Percentiles rank a stretch among this genome's conserved stretches.
These are phyloP conservation scores for Sebastes baramenuke DNA, from an alignment of 2,797 vertebrate genomes.

Conservation along the genomic window DNA sequence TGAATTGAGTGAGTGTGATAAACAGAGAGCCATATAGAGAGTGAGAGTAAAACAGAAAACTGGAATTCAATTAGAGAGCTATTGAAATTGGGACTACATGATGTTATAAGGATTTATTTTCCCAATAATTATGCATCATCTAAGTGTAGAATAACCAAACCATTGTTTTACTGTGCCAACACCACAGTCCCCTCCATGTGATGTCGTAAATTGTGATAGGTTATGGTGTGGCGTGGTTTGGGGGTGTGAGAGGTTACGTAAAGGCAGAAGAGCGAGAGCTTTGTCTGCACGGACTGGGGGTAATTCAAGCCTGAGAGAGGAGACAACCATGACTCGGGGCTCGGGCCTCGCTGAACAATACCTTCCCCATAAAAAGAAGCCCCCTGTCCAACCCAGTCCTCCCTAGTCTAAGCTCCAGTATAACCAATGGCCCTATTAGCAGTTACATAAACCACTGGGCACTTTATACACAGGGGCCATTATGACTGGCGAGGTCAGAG, in stretches of 20 bases:
- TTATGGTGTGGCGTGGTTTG: slow-evolving; percentile 21
- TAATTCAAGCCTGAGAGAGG: slow-evolving; percentile 60
- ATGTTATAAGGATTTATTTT: background rate
- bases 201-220: slow-evolving; percentile 11
- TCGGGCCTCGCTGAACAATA: slow-evolving; percentile 52
- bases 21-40: background rate
- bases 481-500: slow-evolving; percentile 50
- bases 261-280: slow-evolving; percentile 69
- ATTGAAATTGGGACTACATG: background rate
- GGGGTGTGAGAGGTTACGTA: slow-evolving; percentile 64
- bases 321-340: slow-evolving; percentile 62
- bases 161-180: background rate
- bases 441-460: slow-evolving; percentile 68
- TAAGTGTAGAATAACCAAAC: background rate
- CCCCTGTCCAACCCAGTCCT: slow-evolving; percentile 34
- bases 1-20: background rate
- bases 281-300: slow-evolving; percentile 56
- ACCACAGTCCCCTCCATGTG: slow-evolving; percentile 11
- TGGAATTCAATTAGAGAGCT: background rate
- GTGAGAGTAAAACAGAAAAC: background rate
- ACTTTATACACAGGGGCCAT: slow-evolving; percentile 43
- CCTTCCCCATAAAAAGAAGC: slow-evolving; percentile 45
- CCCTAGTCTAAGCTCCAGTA: slow-evolving; percentile 30
- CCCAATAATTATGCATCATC: background rate
- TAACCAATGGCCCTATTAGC: slow-evolving; percentile 65